Evolutionary conservation across 1,140 invertebrate genomes (phyloP), one percentile per base, ranked within the genome.

Genomic region (Grapholita molesta): DNA sequence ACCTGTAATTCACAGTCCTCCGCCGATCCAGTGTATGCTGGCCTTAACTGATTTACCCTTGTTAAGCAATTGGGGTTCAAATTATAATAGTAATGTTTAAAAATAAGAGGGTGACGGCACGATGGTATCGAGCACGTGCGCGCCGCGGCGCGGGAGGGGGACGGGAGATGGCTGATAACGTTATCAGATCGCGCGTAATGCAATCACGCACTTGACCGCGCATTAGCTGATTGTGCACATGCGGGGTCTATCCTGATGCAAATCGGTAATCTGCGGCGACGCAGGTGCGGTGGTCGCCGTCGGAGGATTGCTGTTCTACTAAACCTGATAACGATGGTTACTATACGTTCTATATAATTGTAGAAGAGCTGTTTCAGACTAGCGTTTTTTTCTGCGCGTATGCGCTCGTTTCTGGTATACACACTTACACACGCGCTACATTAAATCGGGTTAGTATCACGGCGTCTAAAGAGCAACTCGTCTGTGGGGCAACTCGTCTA

Each of bases 141-240:
- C 42, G 42, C 4, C 4, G n/a, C 12, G 35, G 4, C 32, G 35
- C 0, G 35, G 35, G 18, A 3, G n/a, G n/a, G 15, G 42, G 42
- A 18, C 12, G 38, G 6, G 1, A 48, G 42, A 48, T 48, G 15
- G 42, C 7, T 18, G 42, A 48, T 48, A 48, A 48, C 42, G 42
- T 48, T 48, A 48, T 48, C 53, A 55, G 53, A 55, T 55, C 2
- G 24, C 53, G 53, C 23, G 23, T 61, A 61, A 61, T 61, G 55
- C 55, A 61, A 61, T 61, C 55, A 28, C 55, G 55, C 55, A 61
- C 55, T 61, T 61, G 55, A 61, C 55, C 55, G 55, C 53, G 53
- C 55, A 61, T 61, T 61, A 61, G 24, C 25, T 30, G 55, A 61
- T 61, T 61, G 55, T 30, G 15, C 21, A 55, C 53, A 55, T 55